These are phyloP conservation scores for Pterocles gutturalis DNA, from an alignment of 2,113 vertebrate genomes.

Conservation along the genomic window DNA sequence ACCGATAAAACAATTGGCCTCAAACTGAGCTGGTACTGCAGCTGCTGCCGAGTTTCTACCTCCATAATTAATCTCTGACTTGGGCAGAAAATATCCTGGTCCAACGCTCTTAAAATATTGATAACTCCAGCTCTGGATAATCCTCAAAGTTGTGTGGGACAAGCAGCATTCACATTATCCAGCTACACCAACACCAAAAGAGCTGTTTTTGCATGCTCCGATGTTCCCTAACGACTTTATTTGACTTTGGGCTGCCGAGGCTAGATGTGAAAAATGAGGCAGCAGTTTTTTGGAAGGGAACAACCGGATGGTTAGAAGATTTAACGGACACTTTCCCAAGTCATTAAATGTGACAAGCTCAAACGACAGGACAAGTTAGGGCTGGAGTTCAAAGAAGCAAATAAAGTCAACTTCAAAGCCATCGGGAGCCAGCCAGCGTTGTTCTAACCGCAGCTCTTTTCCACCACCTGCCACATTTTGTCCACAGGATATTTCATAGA, in stretches of 20 bases:
- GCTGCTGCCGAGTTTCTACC: neutral
- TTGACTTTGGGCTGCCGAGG: neutral
- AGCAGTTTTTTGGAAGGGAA: neutral
- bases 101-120: fast-evolving
- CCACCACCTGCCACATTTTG: fast-evolving
- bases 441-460: neutral
- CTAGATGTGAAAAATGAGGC: neutral
- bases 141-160: neutral
- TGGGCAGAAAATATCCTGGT: neutral
- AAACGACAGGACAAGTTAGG: neutral
- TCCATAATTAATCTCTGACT: neutral
- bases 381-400: neutral
- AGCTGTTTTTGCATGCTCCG: neutral
- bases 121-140: neutral
- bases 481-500: no score
- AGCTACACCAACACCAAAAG: neutral
- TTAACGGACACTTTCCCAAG: neutral
- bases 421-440: neutral
- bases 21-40: fast-evolving
- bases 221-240: neutral
- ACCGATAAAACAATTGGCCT: neutral
- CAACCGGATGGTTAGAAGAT: neutral
- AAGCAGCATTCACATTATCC: neutral
- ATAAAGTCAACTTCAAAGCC: neutral
- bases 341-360: neutral